Evolutionary conservation across 2,797 vertebrate species (phyloP).

Genomic region (Calcarius lapponicus): DNA sequence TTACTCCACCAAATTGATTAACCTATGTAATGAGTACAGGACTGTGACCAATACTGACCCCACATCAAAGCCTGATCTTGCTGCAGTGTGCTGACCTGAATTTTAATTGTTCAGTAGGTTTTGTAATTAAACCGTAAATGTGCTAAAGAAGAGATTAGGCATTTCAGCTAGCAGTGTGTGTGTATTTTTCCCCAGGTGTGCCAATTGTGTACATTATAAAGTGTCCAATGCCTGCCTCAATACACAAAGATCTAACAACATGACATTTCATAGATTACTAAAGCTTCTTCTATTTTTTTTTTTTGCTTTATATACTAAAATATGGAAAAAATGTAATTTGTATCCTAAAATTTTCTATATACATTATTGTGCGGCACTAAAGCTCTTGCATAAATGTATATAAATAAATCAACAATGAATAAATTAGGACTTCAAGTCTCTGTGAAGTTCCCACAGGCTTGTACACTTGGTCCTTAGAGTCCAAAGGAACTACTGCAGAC

Average conservation of each 20-base stretch:
- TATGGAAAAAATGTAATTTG: not conserved
- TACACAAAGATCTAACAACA: not conserved
- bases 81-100: constrained; percentile 89
- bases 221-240: not conserved
- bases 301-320: not conserved
- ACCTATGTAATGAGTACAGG: constrained; percentile 88
- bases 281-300: not conserved
- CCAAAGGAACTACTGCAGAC: constrained; percentile 33
- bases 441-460: constrained; percentile 37
- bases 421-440: constrained; percentile 45
- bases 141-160: constrained; percentile 66
- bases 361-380: not conserved
- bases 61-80: constrained; percentile 88
- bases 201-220: constrained; percentile 14
- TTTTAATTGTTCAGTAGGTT: constrained; percentile 85
- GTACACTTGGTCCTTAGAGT: constrained; percentile 26
- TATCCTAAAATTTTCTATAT: constrained; percentile 8
- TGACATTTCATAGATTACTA: not conserved
- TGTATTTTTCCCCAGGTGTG: constrained; percentile 62
- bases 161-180: constrained; percentile 18
- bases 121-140: constrained; percentile 83
- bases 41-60: constrained; percentile 87
- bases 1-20: constrained; percentile 70
- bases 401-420: constrained; percentile 66
- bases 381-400: not conserved